Percentiles rank a stretch among this genome's conserved stretches.
These are phyloP conservation scores for Lepidonotus clava DNA, from an alignment of 2,888 invertebrate species.

Conservation along the genomic window DNA sequence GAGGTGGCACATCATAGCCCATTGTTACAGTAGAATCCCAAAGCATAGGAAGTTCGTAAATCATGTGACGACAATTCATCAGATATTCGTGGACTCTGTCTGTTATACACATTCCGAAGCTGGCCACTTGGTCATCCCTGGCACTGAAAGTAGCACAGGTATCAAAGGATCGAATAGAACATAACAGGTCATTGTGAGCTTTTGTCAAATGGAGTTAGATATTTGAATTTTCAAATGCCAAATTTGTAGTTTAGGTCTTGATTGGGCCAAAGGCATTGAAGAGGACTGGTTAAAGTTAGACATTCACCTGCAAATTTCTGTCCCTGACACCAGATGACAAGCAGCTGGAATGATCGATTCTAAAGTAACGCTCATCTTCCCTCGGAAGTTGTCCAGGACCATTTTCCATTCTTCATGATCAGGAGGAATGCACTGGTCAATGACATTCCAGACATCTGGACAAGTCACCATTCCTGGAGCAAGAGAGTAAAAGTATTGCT, in stretches of 20 bases:
- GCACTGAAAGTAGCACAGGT: background rate
- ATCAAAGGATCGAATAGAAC: too few species aligned
- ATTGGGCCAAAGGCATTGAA: too few species aligned
- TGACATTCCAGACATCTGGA: background rate
- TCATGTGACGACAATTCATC: background rate
- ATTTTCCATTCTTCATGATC: background rate
- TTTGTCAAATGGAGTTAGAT: too few species aligned
- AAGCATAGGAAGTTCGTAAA: background rate
- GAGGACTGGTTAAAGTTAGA: too few species aligned
- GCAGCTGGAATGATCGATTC: background rate
- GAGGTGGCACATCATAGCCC: background rate
- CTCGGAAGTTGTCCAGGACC: background rate
- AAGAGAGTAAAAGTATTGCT: too few species aligned
- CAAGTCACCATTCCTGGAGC: too few species aligned
- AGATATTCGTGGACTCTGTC: background rate
- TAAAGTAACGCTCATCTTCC: background rate
- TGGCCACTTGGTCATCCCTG: background rate
- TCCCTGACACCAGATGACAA: background rate
- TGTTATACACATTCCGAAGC: background rate
- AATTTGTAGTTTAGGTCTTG: too few species aligned
- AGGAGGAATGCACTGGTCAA: background rate
- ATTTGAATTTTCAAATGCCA: too few species aligned
- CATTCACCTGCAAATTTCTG: background rate
- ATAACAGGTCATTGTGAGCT: too few species aligned
- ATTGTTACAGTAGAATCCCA: background rate